Evolutionary conservation across 2,113 vertebrate genomes (phyloP), one percentile per base, ranked within the genome.

Genomic region (Esox niger): DNA sequence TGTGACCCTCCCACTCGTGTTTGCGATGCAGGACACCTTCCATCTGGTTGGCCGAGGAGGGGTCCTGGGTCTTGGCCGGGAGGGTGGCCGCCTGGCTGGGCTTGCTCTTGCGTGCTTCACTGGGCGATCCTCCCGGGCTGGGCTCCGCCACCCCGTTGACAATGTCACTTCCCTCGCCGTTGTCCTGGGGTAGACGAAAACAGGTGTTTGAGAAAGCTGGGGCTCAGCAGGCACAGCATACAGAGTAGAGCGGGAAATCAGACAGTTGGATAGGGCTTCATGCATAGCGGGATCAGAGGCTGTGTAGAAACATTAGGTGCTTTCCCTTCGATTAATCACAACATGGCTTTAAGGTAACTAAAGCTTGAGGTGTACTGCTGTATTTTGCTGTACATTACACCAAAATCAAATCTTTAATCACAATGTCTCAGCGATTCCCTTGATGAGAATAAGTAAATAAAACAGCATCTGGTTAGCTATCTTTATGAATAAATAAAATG

Each of bases 1-100:
- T 99, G 83, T 96, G 96, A 1, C 94, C 93, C 86, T 99, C 97
- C 95, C 94, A 98, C 77, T 99, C 97, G 0, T 99, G 97, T 43
- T 99, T 99, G 85, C 97, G 95, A 77, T 98, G 93, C 57, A 99
- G 89, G 87, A 97, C 90, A 77, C 93, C 94, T 80, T 99, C 97
- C 91, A 96, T 91, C 87, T 95, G 97, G 57, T 43, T 43, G 94
- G 93, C 0, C 91, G 85, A 29, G 93, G 87, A 0, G 13, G 82
- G 82, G 46, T 96, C 95, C 79, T 93, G 95, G 17, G 91, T 91
- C 82, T 97, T 96, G 81, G 92, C 91, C 0, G 97, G 97, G 64
- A 99, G 90, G 0, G 97, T 98, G 54, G 97, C 93, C 0, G 95
- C 91, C 62, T 95, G 95, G 75, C 96, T 86, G 59, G 85, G 70